Base-by-base conservation (phyloP, 2,888 invertebrate species). In the Scaptomyza caliginosa region DNA sequence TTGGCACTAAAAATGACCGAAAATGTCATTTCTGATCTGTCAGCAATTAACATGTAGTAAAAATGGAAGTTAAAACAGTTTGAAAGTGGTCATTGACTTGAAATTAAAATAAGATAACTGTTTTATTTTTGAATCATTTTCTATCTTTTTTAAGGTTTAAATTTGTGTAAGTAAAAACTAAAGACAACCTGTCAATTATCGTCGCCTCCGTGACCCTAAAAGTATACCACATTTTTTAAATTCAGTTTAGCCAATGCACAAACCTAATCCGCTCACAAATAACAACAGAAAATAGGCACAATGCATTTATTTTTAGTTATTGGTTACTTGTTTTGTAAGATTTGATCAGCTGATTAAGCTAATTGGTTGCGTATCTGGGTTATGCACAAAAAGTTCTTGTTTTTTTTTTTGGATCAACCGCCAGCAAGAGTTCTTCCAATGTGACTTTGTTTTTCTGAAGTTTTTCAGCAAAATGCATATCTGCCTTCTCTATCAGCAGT, bases 371-470 rank as follows among this genome's bases (percentile, higher is more conserved):
- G n/a, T 11, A 43, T 26, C 11, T 23, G 4, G 11, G 11, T 3
- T 11, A 16, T 6, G 1, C 2, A 11, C 16, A 16, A 43, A 46
- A 7, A 1, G 10, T 34, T 11, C 11, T 42, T 43, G n/a, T 19
- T 45, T 8, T 38, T 19, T 3, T 5, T 2, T 49, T 10, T n/a
- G n/a, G n/a, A 16, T 64, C 46, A 4, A 69, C 13, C n/a, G n/a
- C n/a, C 1, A 82, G 50, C 10, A 83, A 38, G 0, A 84, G 60
- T 4, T 86, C 62, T 7, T 80, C 58, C 4, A 88, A 28, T 0
- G 67, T 73, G 0, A 85, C 16, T 5, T 57, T 45, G 39, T 69
- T 54, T 1, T 43, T 42, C 10, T 23, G 4, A 0, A 84, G 60
- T 11, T 32, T 13, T 30, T 56, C 2, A 0, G 59, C 39, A 23